Evolutionary conservation across 2,113 vertebrate genomes (phyloP), one percentile per base, ranked within the genome.

Genomic region (Dromas ardeola): DNA sequence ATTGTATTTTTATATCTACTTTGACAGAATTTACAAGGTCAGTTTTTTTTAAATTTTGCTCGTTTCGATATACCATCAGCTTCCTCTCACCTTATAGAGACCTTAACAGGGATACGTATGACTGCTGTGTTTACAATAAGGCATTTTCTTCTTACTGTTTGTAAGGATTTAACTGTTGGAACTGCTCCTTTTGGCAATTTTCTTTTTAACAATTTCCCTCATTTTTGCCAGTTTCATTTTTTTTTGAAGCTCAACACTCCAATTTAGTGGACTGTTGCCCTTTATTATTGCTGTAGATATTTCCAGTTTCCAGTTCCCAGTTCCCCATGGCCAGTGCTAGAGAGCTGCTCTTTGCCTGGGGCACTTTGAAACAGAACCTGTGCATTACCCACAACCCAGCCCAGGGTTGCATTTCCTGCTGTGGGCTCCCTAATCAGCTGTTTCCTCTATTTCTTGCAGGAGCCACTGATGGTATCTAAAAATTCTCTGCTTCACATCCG

Each of bases 381-480:
- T 27, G 38, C 42, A 30, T 63, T 76, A 59, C 38, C 71, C 29
- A 58, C 25, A 84, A 14, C 6, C 8, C n/a, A 82, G n/a, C 9
- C n/a, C 61, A 59, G 73, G 15, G 61, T 0, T 82, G 25, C 66
- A 43, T 84, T 94, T 92, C 83, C 55, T 71, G 8, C 26, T 50
- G 27, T 1, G 3, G 29, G 26, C 20, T 74, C 23, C 55, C 47
- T 70, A 50, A 50, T 78, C 86, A 93, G 38, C 63, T 55, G 18
- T 63, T 67, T 91, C 80, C 80, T 78, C 45, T 73, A 10, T 40
- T 88, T 78, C 50, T 63, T 74, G 38, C 65, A 32, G 49, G 38
- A 89, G 65, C 15, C 65, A 69, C 23, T 85, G 89, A 84, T 71
- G 16, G 49, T 81, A 96, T 87, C 93, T 91, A 91, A 96, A 97